phyloP scores from a whole-genome alignment of 2,113 vertebrate species.

The Notechis scutatus region DNA sequence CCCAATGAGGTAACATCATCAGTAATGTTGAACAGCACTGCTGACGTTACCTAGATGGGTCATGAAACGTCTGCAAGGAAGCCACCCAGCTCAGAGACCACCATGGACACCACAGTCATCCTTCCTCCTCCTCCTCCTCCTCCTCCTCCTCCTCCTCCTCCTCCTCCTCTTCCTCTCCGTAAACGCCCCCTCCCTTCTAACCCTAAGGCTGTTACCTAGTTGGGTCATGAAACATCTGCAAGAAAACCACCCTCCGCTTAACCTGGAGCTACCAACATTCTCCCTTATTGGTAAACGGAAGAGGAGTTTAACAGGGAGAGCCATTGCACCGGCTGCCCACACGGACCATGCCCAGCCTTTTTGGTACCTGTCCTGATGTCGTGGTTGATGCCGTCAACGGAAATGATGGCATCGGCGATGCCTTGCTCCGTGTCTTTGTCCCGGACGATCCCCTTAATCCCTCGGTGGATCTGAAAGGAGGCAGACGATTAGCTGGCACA shows the following conservation, averaged over 20 bases:
- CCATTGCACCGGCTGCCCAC: background rate
- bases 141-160: no score
- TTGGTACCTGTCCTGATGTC: constrained; percentile 81
- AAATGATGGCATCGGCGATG: constrained; percentile 82
- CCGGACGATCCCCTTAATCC: constrained; percentile 85
- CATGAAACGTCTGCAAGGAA: background rate
- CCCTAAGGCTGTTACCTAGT: no score
- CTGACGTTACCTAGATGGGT: background rate
- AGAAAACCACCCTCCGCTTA: background rate
- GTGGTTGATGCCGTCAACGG: constrained; percentile 86
- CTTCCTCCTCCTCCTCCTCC: no score
- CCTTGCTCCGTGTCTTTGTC: constrained; percentile 81
- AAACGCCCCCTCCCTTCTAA: no score
- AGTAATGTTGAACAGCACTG: background rate
- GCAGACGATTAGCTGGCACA: background rate
- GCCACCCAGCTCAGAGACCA: background rate
- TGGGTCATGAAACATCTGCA: no score
- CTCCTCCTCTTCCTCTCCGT: no score
- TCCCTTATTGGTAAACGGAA: background rate
- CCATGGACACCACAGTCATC: no score
- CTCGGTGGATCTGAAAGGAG: constrained; percentile 80
- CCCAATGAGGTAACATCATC: background rate
- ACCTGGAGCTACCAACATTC: background rate
- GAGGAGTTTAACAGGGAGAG: accelerated
- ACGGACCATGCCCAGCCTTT: accelerated